Base-by-base conservation (phyloP, 2,797 vertebrate species). In the Lindbergichthys nudifrons region DNA sequence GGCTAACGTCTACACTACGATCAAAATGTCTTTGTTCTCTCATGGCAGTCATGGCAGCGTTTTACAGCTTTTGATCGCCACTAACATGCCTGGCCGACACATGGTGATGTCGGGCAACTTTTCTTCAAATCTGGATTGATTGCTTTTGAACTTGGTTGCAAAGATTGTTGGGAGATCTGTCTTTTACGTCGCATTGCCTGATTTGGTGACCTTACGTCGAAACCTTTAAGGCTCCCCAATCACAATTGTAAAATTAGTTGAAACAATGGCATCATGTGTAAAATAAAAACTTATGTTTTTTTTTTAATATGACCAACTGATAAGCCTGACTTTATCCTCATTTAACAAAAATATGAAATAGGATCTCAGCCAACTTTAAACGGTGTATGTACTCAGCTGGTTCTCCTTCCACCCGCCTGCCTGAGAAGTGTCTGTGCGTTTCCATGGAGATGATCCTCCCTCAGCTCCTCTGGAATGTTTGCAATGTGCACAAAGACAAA, bases 391-490 rank as follows among this genome's bases (percentile, higher is more conserved):
- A 82, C 88, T 90, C 91, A 92, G 89, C 92, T 93, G 89, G 82
- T 72, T 84, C 64, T 82, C 71, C 79, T 89, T 86, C 73, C 58
- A 47, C 81, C 81, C 57, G 42, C 63, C 70, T 63, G 80, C 45
- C 70, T 70, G 80, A 71, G 80, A 79, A 81, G 80, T 84, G 54
- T 59, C 65, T 87, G 80, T 70, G 79, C 41, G 32, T 60, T 56
- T 91, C 89, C 77, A 90, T 90, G 88, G 89, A 89, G 89, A 92
- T 91, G 90, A 92, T 91, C 89, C 85, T 89, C 82, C 91, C 88
- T 88, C 77, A 53, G 78, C 85, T 92, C 81, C 87, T 88, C 84
- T 86, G 93, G 94, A 94, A 94, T 94, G 93, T 92, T 83, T 89
- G 90, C 89, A 86, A 92, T 93, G 90, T 78, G 73, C 46, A 79